Evolutionary conservation across 92 coral and sea anemone species (phyloP), one percentile per base, ranked within the genome.

Genomic region (Porites evermanni): DNA sequence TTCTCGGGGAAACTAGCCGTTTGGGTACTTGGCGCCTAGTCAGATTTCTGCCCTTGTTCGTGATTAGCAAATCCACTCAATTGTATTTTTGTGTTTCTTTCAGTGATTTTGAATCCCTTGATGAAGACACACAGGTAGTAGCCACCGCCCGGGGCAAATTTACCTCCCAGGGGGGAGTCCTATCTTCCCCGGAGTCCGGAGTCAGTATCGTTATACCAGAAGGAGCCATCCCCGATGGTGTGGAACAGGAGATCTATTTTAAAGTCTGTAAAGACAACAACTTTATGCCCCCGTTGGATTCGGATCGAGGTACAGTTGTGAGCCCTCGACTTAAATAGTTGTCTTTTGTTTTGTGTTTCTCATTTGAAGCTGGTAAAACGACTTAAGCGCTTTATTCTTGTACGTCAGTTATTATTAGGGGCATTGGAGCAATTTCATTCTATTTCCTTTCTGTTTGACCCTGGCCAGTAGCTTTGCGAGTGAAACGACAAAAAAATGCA

Each of bases 91-190:
- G 9, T 83, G 23, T 83, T 72, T 61, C 56, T 83, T 71, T 21
- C 90, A 97, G 99, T 80, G 99, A 97, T 87, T 97, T 95, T 89
- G 99, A 95, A 78, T 95, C 98, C 69, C 91, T 93, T 56, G 97
- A 90, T 18, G 98, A 97, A 80, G 98, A 97, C 85, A 94, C 97
- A 60, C 95, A 92, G 90, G 99, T 97, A 17, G 98, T 97, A 7
- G 99, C 98, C 74, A 97, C 99, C 38, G 99, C 99, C n/a, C 97
- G 99, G 77, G 99, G 99, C 53, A 90, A 90, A 75, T 97, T 97
- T 80, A 93, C 96, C 50, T 90, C 91, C 71, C 92, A 94, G 87
- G 99, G 99, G 58, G 99, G 99, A 70, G 93, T 88, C 84, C 87
- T 97, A 64, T 91, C 98, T 12, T 95, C 99, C 18, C 93, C 95